These are phyloP conservation scores for Corythucha ciliata DNA, from an alignment of 2,888 invertebrate genomes.

Conservation along the genomic window DNA sequence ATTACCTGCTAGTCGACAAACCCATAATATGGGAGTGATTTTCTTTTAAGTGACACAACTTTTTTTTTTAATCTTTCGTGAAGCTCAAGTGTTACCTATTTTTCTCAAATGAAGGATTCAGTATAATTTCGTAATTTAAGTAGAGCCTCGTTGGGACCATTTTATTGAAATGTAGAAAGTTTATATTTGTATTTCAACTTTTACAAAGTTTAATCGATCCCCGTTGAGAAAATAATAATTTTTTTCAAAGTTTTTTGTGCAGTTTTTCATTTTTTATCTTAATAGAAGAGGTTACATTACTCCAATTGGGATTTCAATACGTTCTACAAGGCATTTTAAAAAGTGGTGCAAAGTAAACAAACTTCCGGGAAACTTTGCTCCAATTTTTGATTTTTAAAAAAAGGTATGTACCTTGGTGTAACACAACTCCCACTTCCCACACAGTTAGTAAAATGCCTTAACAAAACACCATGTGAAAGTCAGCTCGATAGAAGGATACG, in stretches of 20 bases:
- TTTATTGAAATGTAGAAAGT: neutral
- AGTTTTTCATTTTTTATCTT: neutral
- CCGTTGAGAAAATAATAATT: too few species aligned
- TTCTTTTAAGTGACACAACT: neutral
- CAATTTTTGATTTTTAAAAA: constrained; percentile 4
- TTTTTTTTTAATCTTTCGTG: neutral
- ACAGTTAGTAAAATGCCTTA: neutral
- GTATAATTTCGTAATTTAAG: too few species aligned
- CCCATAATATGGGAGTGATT: too few species aligned
- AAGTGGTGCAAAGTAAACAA: constrained; percentile 9
- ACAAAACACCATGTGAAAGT: neutral
- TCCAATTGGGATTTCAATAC: neutral
- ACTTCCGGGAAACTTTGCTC: neutral
- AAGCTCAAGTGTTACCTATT: neutral
- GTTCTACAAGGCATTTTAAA: constrained; percentile 3
- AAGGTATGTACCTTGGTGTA: neutral
- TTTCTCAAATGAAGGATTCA: too few species aligned
- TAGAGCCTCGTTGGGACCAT: too few species aligned
- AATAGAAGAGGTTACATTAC: neutral
- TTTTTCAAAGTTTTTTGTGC: neutral
- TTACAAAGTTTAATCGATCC: too few species aligned
- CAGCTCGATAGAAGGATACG: neutral
- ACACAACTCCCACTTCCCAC: neutral
- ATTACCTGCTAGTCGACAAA: too few species aligned
- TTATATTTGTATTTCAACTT: neutral